Base-by-base conservation (phyloP, 2,113 vertebrate species). In the Phasianus colchicus region DNA sequence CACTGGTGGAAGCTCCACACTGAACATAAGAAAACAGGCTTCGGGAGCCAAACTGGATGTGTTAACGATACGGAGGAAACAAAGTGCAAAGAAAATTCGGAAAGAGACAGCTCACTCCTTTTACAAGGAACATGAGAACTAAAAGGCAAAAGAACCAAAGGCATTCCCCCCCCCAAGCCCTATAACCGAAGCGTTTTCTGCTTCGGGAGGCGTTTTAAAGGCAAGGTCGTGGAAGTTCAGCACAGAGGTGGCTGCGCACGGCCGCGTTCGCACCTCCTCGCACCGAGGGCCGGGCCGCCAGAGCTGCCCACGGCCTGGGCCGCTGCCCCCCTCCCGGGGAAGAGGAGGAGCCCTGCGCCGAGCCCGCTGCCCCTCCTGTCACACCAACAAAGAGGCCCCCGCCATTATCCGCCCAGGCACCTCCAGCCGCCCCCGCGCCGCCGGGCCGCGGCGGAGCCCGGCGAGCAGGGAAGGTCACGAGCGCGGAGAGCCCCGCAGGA, bases 361-460 rank as follows among this genome's bases (percentile, higher is more conserved):
- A 83, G 79, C 71, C 93, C 61, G n/a, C 88, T 63, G 83, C 83
- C 83, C 75, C 86, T 77, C 79, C 90, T 75, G 86, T 85, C 88
- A 78, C 82, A 63, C 79, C 89, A 96, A 95, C 86, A 92, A 93
- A 86, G 91, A 36, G 78, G 22, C 7, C 80, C 80, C 89, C 92
- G 94, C 94, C 94, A 95, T 95, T 85, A 88, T 24, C 87, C 83
- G 2, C 50, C n/a, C 13, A 47, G 66, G n/a, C 75, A 27, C 38
- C 89, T 17, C 43, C 58, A 14, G 42, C 6, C 10, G 13, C 47
- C 63, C 43, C 61, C 34, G 34, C 58, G 14, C 34, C 60, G 14
- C 34, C 60, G 58, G 12, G n/a, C 58, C n/a, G 27, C 29, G 29
- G 29, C 54, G 54, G 16, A 55, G 54, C 54, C 54, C 29, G 10